Base-by-base conservation (phyloP, 2,113 vertebrate genomes). In the Echinops telfairi region DNA sequence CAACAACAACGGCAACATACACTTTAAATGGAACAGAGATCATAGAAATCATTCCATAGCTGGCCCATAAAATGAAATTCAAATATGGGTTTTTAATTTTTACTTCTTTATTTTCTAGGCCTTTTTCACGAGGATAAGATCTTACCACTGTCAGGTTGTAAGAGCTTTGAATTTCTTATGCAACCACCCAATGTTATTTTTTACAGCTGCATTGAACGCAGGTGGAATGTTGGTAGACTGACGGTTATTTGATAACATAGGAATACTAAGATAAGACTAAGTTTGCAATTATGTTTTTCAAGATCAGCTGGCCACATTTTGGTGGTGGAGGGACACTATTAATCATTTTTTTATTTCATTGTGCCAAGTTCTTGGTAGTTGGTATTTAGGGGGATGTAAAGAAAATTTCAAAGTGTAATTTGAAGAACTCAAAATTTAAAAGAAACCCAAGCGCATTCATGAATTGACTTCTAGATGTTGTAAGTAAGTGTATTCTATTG, bases 341-440 rank as follows among this genome's bases (percentile, higher is more conserved):
- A 38, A 57, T 33, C 40, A 83, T 66, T 66, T 76, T 94, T 91
- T 60, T 78, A 66, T 83, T 12, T 33, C 29, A 78, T 85, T 57
- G n/a, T 89, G 47, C 53, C 85, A 82, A 82, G 38, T 31, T n/a
- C 12, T 16, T 82, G 47, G 0, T 53, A 38, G 22, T 60, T 83
- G 70, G 25, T 14, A 22, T 85, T 82, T 43, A 5, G 33, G 22
- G 17, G 8, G 29, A 29, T 83, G 40, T 15, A 66, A 84, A 68
- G 43, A 75, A 40, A 40, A 40, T 40, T 40, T 3, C 40, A 40
- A 68, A 92, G 38, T 22, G 3, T 36, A 47, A 87, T 53, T 90
- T 68, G 79, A 75, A n/a, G 40, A 85, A 40, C 43, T 75, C 36
- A 29, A 88, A 36, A 40, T 73, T 90, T 38, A 70, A 78, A 27